Evolutionary conservation across 1,140 invertebrate genomes (phyloP), one percentile per base, ranked within the genome.

Genomic region (Alviniconcha marisindica): DNA sequence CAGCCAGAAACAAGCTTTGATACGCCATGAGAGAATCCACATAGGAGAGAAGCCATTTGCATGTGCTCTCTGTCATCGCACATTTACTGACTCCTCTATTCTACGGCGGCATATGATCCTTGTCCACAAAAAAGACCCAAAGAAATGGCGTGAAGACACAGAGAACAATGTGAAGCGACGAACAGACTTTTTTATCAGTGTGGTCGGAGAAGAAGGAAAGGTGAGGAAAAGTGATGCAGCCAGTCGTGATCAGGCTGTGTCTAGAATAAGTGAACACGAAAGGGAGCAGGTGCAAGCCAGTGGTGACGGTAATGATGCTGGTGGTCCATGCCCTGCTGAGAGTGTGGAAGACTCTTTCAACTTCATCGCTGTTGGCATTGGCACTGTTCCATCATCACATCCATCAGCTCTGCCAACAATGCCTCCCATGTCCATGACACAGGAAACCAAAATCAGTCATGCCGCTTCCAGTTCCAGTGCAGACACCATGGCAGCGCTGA

Each of bases 101-200:
- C 88, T 92, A 38, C 78, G 91, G 44, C 85, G 91, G 28, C 91
- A 92, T 76, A 89, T 92, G 87, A 93, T 91, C 60, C 83, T 90
- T 51, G 85, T 90, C 73, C 90, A 91, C 51, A 91, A 91, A 82
- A 88, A 88, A 69, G 86, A 88, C 56, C 85, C 86, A 2, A 87
- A 88, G 33, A 84, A 84, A 36, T 89, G 88, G 88, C 82, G 83
- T 38, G 85, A 86, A 74, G 87, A 88, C 74, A 86, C 85, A 12
- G 73, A 74, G 18, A 80, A 28, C 24, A 69, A 83, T 44, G 69
- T 78, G 21, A 48, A 44, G 31, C 79, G 80, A 44, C 44, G 82
- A 18, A 83, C 82, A 28, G 85, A 86, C 74, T 86, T 84, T 84
- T 86, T 84, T 33, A 84, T 86, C 31, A 79, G 54, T 79, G 85